Conservation (phyloP, 2,113 vertebrate genomes). For the Melospiza melodia region DNA sequence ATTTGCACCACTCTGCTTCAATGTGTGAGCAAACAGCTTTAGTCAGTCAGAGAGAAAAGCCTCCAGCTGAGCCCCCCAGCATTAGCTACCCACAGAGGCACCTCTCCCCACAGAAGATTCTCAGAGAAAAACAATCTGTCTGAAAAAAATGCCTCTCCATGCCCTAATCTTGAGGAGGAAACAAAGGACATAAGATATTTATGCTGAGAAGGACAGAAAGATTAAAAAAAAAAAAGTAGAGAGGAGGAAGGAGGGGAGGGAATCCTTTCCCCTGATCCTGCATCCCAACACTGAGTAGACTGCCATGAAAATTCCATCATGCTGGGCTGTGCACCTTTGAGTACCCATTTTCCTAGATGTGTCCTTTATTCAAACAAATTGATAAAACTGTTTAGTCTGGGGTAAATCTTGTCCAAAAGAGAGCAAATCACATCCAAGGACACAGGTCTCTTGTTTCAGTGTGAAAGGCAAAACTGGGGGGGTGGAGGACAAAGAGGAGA, state of each 20-base stretch:
- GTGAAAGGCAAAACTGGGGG: neutral
- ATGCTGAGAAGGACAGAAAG: neutral
- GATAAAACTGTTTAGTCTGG: neutral
- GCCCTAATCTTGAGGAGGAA: neutral
- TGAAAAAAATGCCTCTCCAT: neutral
- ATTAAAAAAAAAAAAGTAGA: neutral
- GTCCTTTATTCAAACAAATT: neutral
- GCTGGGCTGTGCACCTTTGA: neutral
- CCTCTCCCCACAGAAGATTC: neutral
- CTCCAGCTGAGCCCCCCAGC: neutral
- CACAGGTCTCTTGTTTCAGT: neutral
- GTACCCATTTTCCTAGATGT: neutral
- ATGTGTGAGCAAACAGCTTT: neutral
- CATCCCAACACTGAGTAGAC: neutral
- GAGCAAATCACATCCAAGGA: neutral
- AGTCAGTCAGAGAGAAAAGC: neutral
- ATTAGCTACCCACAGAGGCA: neutral
- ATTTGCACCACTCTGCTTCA: neutral
- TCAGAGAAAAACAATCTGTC: neutral
- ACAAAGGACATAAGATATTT: neutral
- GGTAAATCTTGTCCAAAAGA: neutral
- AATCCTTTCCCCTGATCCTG: fast-evolving
- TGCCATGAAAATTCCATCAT: neutral
- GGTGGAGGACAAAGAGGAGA: neutral
- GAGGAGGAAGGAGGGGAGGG: neutral